Percentiles rank a stretch among this genome's conserved stretches.
Conservation (phyloP, 2,888 invertebrate genomes). For the Netelia virgata region DNA sequence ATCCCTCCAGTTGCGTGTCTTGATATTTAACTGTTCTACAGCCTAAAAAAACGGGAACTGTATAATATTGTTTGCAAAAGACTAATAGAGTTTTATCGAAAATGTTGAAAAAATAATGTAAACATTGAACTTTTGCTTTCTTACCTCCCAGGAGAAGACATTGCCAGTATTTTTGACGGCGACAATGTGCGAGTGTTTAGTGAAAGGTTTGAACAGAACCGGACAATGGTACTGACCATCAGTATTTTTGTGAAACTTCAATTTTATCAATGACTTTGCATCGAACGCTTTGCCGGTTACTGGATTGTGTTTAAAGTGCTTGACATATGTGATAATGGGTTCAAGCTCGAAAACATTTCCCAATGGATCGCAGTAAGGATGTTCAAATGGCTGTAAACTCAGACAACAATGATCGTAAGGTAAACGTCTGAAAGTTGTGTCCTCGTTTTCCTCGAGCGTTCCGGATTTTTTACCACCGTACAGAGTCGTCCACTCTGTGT, state of each 20-base stretch:
- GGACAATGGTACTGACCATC: slow-evolving; percentile 96
- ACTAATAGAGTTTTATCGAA: neutral
- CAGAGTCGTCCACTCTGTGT: slow-evolving; percentile 95
- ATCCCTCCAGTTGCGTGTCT: slow-evolving; percentile 97
- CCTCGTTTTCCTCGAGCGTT: slow-evolving; percentile 89
- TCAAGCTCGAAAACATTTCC: slow-evolving; percentile 98
- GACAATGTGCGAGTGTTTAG: slow-evolving; percentile 97
- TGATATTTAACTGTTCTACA: slow-evolving; percentile 97
- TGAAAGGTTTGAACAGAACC: slow-evolving; percentile 96
- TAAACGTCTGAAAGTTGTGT: slow-evolving; percentile 94
- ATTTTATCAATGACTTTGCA: slow-evolving; percentile 92
- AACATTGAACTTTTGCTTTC: slow-evolving; percentile 14
- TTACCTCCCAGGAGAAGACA: slow-evolving; percentile 94
- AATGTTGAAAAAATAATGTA: neutral
- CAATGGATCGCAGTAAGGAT: slow-evolving; percentile 95
- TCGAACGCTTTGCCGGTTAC: slow-evolving; percentile 96
- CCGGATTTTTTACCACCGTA: slow-evolving; percentile 93
- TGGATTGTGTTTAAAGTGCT: slow-evolving; percentile 97
- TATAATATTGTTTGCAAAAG: neutral
- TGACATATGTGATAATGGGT: slow-evolving; percentile 94
- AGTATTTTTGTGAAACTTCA: slow-evolving; percentile 95
- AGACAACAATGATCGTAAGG: slow-evolving; percentile 97
- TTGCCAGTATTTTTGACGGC: slow-evolving; percentile 96
- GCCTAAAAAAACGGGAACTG: slow-evolving; percentile 85
- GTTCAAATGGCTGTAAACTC: slow-evolving; percentile 95